These are phyloP conservation scores for Poeciliopsis paucimaculata DNA, from an alignment of 2,797 vertebrate species.

Conservation along the genomic window DNA sequence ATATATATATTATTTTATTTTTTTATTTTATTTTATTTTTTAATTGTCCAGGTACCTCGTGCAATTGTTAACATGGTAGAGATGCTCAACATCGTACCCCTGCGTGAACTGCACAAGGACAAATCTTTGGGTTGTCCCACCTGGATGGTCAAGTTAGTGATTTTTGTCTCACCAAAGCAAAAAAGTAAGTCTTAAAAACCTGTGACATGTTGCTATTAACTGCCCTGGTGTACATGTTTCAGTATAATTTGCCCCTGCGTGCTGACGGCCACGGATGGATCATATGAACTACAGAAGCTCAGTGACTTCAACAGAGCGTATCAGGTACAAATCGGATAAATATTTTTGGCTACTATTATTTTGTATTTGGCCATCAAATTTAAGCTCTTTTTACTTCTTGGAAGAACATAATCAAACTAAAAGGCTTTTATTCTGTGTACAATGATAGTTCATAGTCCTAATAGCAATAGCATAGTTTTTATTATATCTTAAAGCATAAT, in stretches of 20 bases:
- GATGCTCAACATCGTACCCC: constrained; percentile 73
- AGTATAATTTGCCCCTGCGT: constrained; percentile 88
- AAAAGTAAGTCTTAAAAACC: background rate
- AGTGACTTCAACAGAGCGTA: constrained; percentile 80
- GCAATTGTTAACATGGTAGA: constrained; percentile 91
- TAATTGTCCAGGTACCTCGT: constrained; percentile 85
- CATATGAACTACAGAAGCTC: constrained; percentile 79
- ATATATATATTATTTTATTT: background rate
- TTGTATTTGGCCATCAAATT: background rate
- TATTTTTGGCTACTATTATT: background rate
- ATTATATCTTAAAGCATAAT: background rate
- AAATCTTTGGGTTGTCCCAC: constrained; percentile 80
- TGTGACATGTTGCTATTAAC: background rate
- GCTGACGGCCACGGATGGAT: constrained; percentile 78
- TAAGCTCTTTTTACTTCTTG: background rate
- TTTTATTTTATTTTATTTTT: background rate
- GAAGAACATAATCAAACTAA: background rate
- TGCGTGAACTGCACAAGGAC: constrained; percentile 84
- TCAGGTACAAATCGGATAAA: constrained; percentile 78
- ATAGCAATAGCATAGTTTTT: background rate
- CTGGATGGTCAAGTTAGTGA: constrained; percentile 76
- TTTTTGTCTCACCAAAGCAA: background rate
- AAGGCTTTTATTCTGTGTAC: background rate
- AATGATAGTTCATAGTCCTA: no score
- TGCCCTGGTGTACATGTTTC: constrained; percentile 13